Evolutionary conservation across 2,888 invertebrate species (phyloP), one percentile per base, ranked within the genome.

Genomic region (Ophion costatus): DNA sequence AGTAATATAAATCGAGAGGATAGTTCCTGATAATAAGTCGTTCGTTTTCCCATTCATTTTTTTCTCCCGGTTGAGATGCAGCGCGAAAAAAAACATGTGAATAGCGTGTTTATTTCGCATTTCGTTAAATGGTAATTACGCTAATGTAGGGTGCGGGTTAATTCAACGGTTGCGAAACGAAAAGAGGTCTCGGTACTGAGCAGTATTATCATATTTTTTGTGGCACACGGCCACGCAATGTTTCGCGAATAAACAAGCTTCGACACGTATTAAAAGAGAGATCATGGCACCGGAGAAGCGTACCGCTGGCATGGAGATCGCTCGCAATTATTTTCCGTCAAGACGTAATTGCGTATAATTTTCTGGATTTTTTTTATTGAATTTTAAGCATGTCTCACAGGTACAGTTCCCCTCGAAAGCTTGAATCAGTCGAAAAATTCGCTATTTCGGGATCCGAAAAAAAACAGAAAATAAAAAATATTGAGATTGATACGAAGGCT

Each of bases 1-100:
- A 94, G 91, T 97, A 98, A 94, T 98, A 98, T 63, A 98, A 94
- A 92, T 98, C 98, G 63, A 98, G 95, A 9, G 97, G 97, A 91
- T 98, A 98, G 93, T 98, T 97, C 92, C 96, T 96, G 85, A 67
- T 59, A 59, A 85, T 74, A 42, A 56, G 42, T 59, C 14, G 64
- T 70, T 82, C 24, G 29, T 59, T 73, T 51, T 61, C 38, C 38
- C 33, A 24, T 67, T 42, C 7, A n/a, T 74, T 75, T 64, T 45
- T 63, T 22, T 69, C 10, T 51, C 7, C 9, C 10, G 11, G 11
- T 59, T 61, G 14, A 24, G 42, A 57, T 9, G n/a, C 24, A 4
- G 20, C 24, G 24, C 38, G 66, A 38, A 20, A 5, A 24, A 5
- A 22, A n/a, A n/a, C n/a, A 73, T 38, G 20, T 14, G 42, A 42